These are phyloP conservation scores for Casuarius casuarius DNA, from an alignment of 2,113 vertebrate species.

Conservation along the genomic window DNA sequence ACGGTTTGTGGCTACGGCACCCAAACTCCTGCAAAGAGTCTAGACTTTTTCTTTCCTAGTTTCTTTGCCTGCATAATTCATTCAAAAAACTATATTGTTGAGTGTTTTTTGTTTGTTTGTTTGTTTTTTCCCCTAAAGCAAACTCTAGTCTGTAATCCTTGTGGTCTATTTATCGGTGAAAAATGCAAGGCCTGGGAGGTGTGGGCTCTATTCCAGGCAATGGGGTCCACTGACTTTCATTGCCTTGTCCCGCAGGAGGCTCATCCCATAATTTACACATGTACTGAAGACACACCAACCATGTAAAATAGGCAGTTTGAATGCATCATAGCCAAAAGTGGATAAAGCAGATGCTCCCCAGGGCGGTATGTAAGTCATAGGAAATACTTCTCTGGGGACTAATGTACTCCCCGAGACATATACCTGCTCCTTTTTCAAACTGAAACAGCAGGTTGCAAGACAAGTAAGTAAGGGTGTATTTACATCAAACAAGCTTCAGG, in stretches of 20 bases:
- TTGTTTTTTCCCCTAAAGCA: accelerated
- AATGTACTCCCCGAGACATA: neutral
- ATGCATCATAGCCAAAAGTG: neutral
- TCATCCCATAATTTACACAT: neutral
- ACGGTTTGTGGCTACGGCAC: neutral
- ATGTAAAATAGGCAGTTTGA: conserved; percentile 5
- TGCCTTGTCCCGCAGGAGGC: neutral
- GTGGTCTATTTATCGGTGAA: neutral
- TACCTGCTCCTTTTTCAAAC: conserved; percentile 11
- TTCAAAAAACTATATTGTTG: neutral
- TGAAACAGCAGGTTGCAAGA: neutral
- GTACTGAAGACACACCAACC: neutral
- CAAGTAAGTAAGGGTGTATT: neutral
- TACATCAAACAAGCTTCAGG: neutral
- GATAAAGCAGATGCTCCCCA: neutral
- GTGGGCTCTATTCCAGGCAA: neutral
- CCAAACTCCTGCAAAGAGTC: neutral
- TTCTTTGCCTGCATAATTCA: neutral
- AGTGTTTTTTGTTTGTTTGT: neutral
- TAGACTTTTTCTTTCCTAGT: neutral
- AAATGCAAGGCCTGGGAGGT: neutral
- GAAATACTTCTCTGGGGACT: neutral
- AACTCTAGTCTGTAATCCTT: neutral
- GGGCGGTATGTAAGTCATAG: accelerated
- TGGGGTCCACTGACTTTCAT: neutral